Conservation (phyloP, 1,140 invertebrate species). For the Antheraea mylitta region DNA sequence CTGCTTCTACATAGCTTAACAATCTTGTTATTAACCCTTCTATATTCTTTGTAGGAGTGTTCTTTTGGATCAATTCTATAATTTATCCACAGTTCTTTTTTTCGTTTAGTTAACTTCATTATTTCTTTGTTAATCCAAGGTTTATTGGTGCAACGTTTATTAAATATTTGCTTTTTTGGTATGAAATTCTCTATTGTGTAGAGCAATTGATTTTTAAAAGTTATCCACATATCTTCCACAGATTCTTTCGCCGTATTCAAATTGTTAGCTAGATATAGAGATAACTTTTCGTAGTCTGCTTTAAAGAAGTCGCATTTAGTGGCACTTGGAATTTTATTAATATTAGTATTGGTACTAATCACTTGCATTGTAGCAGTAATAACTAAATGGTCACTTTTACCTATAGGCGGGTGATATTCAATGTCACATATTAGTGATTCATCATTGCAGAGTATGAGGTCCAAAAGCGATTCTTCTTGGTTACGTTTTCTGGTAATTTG, state of each 20-base stretch:
- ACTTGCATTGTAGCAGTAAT: slow-evolving; percentile 2
- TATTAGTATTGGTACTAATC: neutral
- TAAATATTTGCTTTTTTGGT: too few relatives aligned
- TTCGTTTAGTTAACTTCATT: neutral
- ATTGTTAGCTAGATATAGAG: neutral
- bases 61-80: neutral
- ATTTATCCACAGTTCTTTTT: neutral
- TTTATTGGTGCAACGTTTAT: too few relatives aligned
- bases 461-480: neutral
- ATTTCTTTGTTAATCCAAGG: neutral
- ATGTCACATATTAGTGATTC: neutral
- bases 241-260: slow-evolving; percentile 2
- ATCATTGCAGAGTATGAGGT: too few relatives aligned
- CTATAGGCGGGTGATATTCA: neutral
- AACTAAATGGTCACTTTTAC: neutral
- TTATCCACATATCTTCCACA: neutral
- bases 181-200: neutral
- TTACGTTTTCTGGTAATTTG: neutral
- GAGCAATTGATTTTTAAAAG: neutral
- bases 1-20: neutral
- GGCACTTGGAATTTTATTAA: neutral
- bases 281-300: neutral
- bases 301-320: neutral
- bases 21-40: neutral
- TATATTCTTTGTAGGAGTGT: neutral